A percentile compares a stretch with the other conserved stretches of the same genome.
Conservation (phyloP, 1,140 invertebrate species). For the Drosophila sechellia region DNA sequence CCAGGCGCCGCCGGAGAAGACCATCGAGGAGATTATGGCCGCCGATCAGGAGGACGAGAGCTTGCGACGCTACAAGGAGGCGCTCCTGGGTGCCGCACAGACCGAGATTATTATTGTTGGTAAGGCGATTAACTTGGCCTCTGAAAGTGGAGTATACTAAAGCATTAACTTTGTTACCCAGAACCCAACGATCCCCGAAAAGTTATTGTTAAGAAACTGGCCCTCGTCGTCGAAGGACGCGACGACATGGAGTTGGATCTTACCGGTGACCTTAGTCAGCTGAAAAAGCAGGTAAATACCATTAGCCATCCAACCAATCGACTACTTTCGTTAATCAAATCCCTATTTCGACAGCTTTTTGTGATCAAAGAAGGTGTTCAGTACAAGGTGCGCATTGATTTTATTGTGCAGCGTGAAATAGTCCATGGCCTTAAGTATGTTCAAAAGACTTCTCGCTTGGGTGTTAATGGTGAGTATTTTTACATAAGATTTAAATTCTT, state of each 20-base stretch:
- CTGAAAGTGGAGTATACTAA: not conserved
- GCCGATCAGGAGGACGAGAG: slow-evolving; percentile 98
- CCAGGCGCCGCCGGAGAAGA: slow-evolving; percentile 97
- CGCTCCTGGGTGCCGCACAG: slow-evolving; percentile 94
- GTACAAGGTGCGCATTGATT: slow-evolving; percentile 98
- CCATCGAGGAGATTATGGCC: slow-evolving; percentile 96
- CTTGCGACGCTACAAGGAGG: slow-evolving; percentile 97
- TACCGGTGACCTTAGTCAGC: slow-evolving; percentile 90
- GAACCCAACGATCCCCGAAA: slow-evolving; percentile 93
- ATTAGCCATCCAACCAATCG: not conserved
- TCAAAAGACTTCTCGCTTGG: slow-evolving; percentile 96
- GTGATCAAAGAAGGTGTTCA: slow-evolving; percentile 97
- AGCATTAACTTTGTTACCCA: slow-evolving; percentile 64
- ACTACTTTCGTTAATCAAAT: not conserved
- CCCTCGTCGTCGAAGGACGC: slow-evolving; percentile 92
- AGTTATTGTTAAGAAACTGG: slow-evolving; percentile 96
- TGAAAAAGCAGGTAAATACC: slow-evolving; percentile 90
- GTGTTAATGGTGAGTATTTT: slow-evolving; percentile 90
- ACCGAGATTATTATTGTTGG: slow-evolving; percentile 91
- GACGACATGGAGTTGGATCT: slow-evolving; percentile 95
- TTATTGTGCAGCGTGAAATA: slow-evolving; percentile 99
- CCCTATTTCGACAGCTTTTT: slow-evolving; percentile 87
- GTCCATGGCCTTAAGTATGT: slow-evolving; percentile 98
- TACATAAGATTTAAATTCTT: not conserved
- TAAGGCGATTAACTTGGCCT: slow-evolving; percentile 80